These are phyloP conservation scores for Ceuthmochares aereus DNA, from an alignment of 2,113 vertebrate species.

Conservation along the genomic window DNA sequence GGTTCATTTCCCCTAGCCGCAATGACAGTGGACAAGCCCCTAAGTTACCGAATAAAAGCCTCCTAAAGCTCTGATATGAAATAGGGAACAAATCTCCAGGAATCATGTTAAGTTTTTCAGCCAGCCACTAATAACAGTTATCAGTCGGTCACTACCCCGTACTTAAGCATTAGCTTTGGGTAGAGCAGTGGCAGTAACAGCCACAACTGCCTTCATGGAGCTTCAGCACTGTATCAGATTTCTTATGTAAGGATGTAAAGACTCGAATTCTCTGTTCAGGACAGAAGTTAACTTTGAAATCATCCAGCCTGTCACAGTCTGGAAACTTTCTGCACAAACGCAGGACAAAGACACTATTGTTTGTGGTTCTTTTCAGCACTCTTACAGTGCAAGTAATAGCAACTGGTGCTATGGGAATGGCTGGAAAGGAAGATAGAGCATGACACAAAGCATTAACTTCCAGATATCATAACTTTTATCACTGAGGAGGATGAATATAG, in stretches of 20 bases:
- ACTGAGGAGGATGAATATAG: neutral
- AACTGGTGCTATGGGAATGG: neutral
- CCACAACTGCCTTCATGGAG: rapidly evolving
- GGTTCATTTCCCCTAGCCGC: neutral
- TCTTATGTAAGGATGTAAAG: neutral
- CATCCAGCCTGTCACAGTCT: neutral
- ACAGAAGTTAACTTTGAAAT: neutral
- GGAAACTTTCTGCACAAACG: neutral
- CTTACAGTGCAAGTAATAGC: neutral
- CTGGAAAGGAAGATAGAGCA: neutral
- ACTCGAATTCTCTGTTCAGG: neutral
- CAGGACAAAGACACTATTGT: neutral
- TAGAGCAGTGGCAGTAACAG: neutral
- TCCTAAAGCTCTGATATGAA: neutral
- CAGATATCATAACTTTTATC: neutral
- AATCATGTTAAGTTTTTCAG: neutral
- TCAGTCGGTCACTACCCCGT: rapidly evolving
- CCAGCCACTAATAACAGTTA: neutral
- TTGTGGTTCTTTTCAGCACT: neutral
- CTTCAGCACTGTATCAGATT: neutral
- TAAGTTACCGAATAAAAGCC: neutral
- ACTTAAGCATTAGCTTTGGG: neutral
- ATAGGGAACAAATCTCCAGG: neutral
- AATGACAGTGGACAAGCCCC: neutral
- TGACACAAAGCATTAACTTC: neutral